Conservation (phyloP, 2,888 invertebrate species). For the Monoplex corrugatus region DNA sequence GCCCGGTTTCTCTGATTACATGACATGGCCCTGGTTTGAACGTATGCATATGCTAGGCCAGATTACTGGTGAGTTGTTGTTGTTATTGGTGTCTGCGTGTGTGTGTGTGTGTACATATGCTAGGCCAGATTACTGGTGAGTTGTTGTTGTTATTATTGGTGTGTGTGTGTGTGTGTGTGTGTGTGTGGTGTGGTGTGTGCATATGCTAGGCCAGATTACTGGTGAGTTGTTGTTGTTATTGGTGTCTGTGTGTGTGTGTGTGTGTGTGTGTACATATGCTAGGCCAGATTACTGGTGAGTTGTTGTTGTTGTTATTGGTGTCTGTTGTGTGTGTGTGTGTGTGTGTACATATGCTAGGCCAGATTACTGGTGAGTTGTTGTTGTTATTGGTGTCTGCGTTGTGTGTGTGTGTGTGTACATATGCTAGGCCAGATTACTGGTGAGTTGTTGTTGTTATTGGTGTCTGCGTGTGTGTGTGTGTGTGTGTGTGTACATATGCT, state of each 20-base stretch:
- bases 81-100: not conserved
- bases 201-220: no score
- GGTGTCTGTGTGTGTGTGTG: slow-evolving; percentile 38
- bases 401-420: no score
- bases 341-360: no score
- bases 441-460: no score
- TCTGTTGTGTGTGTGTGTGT: not conserved
- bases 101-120: slow-evolving; percentile 18
- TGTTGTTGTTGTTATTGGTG: not conserved
- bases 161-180: not conserved
- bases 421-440: no score
- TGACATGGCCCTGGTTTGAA: slow-evolving; percentile 76
- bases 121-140: not conserved
- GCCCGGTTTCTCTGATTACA: slow-evolving; percentile 68
- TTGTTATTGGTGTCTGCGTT: no score
- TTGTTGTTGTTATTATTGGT: not conserved
- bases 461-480: no score
- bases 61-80: slow-evolving; percentile 51
- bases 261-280: slow-evolving; percentile 24
- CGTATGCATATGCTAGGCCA: slow-evolving; percentile 59
- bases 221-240: no score
- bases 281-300: not conserved
- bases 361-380: no score
- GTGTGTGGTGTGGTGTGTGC: slow-evolving; percentile 34
- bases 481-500: no score